Conservation (phyloP, 1,140 invertebrate species). For the Panulirus ornatus region DNA sequence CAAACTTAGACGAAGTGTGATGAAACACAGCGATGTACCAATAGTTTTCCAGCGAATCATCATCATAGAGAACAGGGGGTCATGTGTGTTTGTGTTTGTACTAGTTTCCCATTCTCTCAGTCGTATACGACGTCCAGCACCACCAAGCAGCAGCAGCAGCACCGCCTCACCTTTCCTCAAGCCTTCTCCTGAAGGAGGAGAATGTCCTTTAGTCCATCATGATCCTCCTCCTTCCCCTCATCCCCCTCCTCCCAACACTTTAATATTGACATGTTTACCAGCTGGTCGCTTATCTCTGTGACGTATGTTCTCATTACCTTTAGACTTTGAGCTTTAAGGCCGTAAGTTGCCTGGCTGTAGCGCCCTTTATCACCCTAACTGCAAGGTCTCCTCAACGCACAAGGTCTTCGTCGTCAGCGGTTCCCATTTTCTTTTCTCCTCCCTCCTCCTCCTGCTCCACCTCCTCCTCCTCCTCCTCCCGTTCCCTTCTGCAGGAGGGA, state of each 20-base stretch:
- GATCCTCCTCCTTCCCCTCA: conserved; percentile 34
- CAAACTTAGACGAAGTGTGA: no score
- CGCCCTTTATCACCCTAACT: conserved; percentile 60
- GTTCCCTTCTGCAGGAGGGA: background rate
- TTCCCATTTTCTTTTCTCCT: background rate
- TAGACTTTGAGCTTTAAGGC: conserved; percentile 63
- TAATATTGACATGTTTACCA: conserved; percentile 71
- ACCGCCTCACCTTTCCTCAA: no score
- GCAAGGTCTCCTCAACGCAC: conserved; percentile 55
- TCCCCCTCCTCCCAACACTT: conserved; percentile 47
- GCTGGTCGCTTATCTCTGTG: conserved; percentile 60
- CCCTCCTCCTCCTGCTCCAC: background rate
- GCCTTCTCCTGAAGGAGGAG: no score
- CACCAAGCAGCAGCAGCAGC: no score
- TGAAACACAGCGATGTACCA: no score
- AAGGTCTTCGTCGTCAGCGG: no score
- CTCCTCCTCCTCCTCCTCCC: conserved; percentile 15
- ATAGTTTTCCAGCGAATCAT: no score
- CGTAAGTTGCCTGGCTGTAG: conserved; percentile 52
- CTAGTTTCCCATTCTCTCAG: no score
- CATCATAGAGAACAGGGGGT: no score
- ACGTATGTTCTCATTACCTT: conserved; percentile 70
- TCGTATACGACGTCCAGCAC: no score
- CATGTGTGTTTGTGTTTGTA: no score
- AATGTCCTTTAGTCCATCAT: conserved; percentile 45